phyloP scores from a whole-genome alignment of 1,140 invertebrate genomes.

The Dendrolimus punctatus region DNA sequence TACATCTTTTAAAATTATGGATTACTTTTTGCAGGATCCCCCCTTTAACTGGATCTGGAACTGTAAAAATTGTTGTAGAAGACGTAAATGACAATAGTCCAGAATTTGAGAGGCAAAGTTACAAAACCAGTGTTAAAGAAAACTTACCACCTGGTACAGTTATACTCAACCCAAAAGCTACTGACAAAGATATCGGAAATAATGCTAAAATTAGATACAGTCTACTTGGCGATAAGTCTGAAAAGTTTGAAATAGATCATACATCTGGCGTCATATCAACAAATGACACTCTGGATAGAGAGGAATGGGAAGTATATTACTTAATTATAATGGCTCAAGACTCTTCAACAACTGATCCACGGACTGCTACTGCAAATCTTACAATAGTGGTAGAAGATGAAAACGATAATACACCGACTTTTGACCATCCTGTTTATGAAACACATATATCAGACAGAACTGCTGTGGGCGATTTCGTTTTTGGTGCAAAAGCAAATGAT shows the following conservation, averaged over 20 bases:
- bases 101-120: slow-evolving; percentile 84
- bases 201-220: slow-evolving; percentile 90
- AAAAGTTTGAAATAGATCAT: slow-evolving; percentile 82
- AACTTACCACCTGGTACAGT: slow-evolving; percentile 82
- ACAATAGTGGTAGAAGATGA: slow-evolving; percentile 86
- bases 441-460: slow-evolving; percentile 87
- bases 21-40: slow-evolving; percentile 79
- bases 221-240: slow-evolving; percentile 84
- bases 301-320: slow-evolving; percentile 82
- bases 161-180: slow-evolving; percentile 81
- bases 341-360: slow-evolving; percentile 85
- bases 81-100: slow-evolving; percentile 96
- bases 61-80: slow-evolving; percentile 89
- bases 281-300: slow-evolving; percentile 81
- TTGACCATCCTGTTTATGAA: slow-evolving; percentile 80
- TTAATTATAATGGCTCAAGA: slow-evolving; percentile 90
- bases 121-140: slow-evolving; percentile 83
- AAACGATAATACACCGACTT: slow-evolving; percentile 91
- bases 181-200: slow-evolving; percentile 86
- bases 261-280: slow-evolving; percentile 85
- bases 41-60: slow-evolving; percentile 89
- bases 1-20: too few species aligned
- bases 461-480: slow-evolving; percentile 85
- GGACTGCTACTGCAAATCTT: slow-evolving; percentile 84
- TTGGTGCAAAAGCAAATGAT: slow-evolving; percentile 88